These are phyloP conservation scores for Saxicola maurus DNA, from an alignment of 2,797 vertebrate genomes.

Conservation along the genomic window DNA sequence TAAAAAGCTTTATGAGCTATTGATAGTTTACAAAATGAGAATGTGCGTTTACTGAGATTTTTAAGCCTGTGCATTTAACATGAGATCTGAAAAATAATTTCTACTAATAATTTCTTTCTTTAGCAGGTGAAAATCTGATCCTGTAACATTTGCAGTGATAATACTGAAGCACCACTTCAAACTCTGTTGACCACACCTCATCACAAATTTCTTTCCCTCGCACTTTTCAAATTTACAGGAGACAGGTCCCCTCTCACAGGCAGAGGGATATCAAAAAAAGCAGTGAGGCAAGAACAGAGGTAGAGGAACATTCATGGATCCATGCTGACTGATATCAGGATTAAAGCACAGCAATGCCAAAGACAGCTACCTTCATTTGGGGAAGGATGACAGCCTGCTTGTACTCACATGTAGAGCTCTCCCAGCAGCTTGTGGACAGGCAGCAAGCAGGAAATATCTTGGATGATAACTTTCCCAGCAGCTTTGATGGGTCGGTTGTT, in stretches of 20 bases:
- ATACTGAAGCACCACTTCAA: neutral
- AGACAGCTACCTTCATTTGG: neutral
- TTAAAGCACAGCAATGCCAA: neutral
- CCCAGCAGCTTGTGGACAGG: constrained; percentile 91
- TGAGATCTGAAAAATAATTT: neutral
- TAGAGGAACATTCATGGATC: neutral
- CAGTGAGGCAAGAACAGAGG: neutral
- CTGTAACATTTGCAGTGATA: neutral
- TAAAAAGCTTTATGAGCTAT: neutral
- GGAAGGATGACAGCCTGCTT: neutral
- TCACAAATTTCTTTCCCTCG: neutral
- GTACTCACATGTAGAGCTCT: constrained; percentile 90
- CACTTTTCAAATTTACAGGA: neutral
- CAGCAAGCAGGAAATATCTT: constrained; percentile 91
- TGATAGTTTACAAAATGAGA: neutral
- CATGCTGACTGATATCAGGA: neutral
- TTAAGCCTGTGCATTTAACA: neutral
- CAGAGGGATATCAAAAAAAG: neutral
- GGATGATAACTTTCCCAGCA: constrained; percentile 94
- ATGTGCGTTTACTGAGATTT: neutral
- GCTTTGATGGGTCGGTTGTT: constrained; percentile 88
- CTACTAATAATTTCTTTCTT: neutral
- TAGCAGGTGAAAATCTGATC: neutral
- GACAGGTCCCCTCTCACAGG: neutral
- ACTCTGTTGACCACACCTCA: neutral